A percentile compares a stretch with the other conserved stretches of the same genome.
Conservation (phyloP, 1,140 invertebrate species). For the Littorina saxatilis region DNA sequence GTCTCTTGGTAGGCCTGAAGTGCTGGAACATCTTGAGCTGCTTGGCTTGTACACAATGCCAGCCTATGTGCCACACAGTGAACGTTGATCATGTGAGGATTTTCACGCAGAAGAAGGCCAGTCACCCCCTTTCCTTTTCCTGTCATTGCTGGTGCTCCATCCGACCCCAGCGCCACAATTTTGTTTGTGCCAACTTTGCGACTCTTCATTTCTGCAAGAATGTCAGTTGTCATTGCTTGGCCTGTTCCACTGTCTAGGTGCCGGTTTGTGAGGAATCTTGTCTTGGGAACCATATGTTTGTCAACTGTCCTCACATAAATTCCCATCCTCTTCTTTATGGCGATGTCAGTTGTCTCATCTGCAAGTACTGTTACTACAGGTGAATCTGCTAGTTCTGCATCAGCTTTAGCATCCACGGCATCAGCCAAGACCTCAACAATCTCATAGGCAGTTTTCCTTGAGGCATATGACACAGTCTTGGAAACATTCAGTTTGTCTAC, state of each 20-base stretch:
- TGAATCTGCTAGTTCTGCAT: not conserved
- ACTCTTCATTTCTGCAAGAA: constrained; percentile 9
- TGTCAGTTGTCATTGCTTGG: constrained; percentile 11
- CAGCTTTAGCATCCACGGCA: not conserved
- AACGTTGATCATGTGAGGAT: constrained; percentile 39
- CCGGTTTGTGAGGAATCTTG: constrained; percentile 31
- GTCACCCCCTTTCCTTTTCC: constrained; percentile 41
- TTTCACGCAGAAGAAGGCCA: too few relatives aligned
- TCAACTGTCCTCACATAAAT: not conserved
- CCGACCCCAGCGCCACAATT: constrained; percentile 44
- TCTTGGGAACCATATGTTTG: not conserved
- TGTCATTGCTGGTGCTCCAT: constrained; percentile 49
- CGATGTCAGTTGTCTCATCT: not conserved
- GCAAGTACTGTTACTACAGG: not conserved
- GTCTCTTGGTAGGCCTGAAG: constrained; percentile 33
- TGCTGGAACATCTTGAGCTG: too few relatives aligned
- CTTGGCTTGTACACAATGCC: constrained; percentile 39
- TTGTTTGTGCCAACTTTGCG: constrained; percentile 22
- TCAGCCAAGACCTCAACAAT: not conserved
- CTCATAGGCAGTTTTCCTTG: not conserved
- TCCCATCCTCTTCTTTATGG: constrained; percentile 3
- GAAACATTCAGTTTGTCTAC: not conserved
- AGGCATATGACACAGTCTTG: not conserved
- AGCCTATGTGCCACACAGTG: constrained; percentile 47
- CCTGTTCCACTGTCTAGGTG: constrained; percentile 33